These are phyloP conservation scores for Collichthys lucidus DNA, from an alignment of 2,113 vertebrate species.

Conservation along the genomic window DNA sequence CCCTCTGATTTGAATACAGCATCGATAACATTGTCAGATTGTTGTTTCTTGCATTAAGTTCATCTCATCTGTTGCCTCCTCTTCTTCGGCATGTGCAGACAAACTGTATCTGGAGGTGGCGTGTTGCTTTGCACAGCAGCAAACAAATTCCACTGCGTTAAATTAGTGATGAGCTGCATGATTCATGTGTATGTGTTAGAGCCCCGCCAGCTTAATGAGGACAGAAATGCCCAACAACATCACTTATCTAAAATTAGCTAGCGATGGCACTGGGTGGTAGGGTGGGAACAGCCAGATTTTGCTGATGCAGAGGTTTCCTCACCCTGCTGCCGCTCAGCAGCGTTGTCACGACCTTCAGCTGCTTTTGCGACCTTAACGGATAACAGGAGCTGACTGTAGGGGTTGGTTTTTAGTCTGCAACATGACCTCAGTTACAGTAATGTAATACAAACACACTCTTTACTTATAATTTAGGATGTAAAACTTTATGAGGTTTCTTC, in stretches of 20 bases:
- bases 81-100: slow-evolving; percentile 1
- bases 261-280: slow-evolving; percentile 42
- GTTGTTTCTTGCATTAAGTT: background rate
- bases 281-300: slow-evolving; percentile 12
- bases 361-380: slow-evolving; percentile 4
- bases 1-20: background rate
- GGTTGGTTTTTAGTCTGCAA: background rate
- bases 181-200: slow-evolving; percentile 54
- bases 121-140: slow-evolving; percentile 27
- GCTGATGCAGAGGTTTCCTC: slow-evolving; percentile 64
- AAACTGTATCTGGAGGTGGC: slow-evolving; percentile 43
- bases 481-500: too few relatives aligned
- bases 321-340: slow-evolving; percentile 10
- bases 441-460: background rate
- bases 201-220: slow-evolving; percentile 59
- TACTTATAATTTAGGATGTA: too few relatives aligned
- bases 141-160: slow-evolving; percentile 46
- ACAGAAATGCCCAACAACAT: slow-evolving; percentile 68
- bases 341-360: slow-evolving; percentile 43
- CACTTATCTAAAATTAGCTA: slow-evolving; percentile 74
- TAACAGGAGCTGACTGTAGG: background rate
- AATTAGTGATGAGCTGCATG: slow-evolving; percentile 65
- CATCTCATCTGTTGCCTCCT: slow-evolving; percentile 38
- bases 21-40: background rate
- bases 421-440: background rate